Conservation (phyloP, 2,113 vertebrate genomes). For the Boulengeromyrus knoepffleri region DNA sequence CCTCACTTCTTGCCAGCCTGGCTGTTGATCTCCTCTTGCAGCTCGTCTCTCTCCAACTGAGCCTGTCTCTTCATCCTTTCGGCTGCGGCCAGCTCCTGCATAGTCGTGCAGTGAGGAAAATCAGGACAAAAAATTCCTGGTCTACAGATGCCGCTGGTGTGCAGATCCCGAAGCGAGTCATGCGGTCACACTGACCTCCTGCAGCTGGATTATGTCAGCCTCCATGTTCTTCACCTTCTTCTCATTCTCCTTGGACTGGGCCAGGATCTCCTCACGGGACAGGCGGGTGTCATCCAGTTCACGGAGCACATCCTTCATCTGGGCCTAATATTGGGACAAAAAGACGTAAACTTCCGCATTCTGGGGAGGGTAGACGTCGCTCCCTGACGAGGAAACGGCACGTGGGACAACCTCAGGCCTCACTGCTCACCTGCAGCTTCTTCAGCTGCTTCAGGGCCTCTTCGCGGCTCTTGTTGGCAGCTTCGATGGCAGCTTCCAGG, state of each 20-base stretch:
- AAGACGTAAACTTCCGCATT: not conserved
- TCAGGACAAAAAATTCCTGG: not conserved
- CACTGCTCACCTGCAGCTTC: slow-evolving; percentile 76
- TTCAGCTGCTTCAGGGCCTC: slow-evolving; percentile 89
- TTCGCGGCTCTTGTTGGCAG: slow-evolving; percentile 80
- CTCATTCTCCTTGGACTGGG: slow-evolving; percentile 80
- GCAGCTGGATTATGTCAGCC: slow-evolving; percentile 79
- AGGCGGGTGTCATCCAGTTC: slow-evolving; percentile 83
- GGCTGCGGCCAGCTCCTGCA: slow-evolving; percentile 80
- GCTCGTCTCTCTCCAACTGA: slow-evolving; percentile 86
- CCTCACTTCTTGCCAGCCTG: slow-evolving; percentile 79
- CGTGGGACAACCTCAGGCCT: not conserved
- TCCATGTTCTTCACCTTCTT: slow-evolving; percentile 90
- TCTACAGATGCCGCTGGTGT: not conserved
- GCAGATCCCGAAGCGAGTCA: too few species aligned
- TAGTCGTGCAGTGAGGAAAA: not conserved
- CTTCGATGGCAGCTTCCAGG: slow-evolving; percentile 76
- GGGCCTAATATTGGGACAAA: slow-evolving; percentile 57
- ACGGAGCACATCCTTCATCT: slow-evolving; percentile 80
- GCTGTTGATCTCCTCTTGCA: slow-evolving; percentile 86
- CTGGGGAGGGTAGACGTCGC: not conserved
- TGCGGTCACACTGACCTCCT: slow-evolving; percentile 70
- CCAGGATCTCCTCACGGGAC: slow-evolving; percentile 82
- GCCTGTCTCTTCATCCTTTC: slow-evolving; percentile 81
- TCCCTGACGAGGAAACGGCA: not conserved